A percentile compares a stretch with the other conserved stretches of the same genome.
Conservation (phyloP, 1,140 invertebrate species). For the Papilio polyxenes region DNA sequence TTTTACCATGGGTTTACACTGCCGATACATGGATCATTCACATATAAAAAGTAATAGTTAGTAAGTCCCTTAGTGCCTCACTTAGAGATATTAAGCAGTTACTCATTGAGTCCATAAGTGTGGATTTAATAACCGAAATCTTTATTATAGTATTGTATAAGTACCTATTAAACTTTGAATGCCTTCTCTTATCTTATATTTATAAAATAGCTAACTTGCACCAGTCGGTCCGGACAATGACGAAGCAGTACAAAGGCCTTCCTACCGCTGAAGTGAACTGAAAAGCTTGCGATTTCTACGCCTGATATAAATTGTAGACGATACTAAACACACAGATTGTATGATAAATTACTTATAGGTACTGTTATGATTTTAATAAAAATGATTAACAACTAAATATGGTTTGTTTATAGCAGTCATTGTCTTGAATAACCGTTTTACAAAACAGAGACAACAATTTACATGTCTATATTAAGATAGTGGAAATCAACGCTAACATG, state of each 20-base stretch:
- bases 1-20: neutral
- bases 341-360: neutral
- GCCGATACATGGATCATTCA: neutral
- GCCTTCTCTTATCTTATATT: neutral
- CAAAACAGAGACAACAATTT: no score
- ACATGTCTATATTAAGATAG: no score
- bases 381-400: no score
- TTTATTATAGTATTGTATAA: neutral
- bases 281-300: neutral
- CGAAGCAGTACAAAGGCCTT: neutral
- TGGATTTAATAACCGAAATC: neutral
- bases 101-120: no score
- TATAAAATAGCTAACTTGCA: neutral
- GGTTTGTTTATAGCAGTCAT: no score
- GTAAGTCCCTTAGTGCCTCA: no score
- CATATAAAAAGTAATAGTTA: no score
- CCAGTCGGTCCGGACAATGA: neutral
- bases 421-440: no score
- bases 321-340: neutral
- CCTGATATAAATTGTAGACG: neutral
- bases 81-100: no score
- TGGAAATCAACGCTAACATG: no score
- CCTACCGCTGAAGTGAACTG: neutral
- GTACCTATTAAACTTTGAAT: neutral
- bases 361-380: no score